These are phyloP conservation scores for Bolinopsis microptera DNA, from an alignment of 37 sponge, comb jelly and placozoan species.

Conservation along the genomic window DNA sequence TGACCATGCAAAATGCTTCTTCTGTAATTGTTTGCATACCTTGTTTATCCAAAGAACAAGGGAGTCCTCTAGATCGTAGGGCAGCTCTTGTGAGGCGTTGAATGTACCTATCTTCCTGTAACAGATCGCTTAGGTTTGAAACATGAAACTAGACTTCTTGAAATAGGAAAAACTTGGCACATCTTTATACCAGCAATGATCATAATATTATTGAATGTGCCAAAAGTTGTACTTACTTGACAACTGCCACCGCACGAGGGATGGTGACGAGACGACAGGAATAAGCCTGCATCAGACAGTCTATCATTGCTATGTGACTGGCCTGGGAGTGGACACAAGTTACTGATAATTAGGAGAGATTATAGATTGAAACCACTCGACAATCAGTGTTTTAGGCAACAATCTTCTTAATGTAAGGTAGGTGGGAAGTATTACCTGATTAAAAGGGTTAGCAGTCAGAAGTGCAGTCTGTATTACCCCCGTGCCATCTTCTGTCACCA, in stretches of 20 bases:
- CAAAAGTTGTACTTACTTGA: conserved; percentile 73
- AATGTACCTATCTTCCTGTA: conserved; percentile 66
- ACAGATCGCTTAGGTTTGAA: too few relatives aligned
- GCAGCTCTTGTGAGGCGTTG: conserved; percentile 75
- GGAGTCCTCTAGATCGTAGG: conserved; percentile 69
- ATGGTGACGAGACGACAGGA: conserved; percentile 67
- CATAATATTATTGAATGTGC: neutral
- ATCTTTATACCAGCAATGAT: too few relatives aligned
- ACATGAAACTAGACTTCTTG: too few relatives aligned
- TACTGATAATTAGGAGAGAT: neutral
- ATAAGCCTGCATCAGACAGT: conserved; percentile 76
- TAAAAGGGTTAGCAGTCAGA: conserved; percentile 70
- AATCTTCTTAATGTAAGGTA: too few relatives aligned
- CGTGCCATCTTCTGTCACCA: conserved; percentile 68
- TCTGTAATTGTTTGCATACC: too few relatives aligned
- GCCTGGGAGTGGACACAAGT: conserved; percentile 68
- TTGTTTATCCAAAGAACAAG: conserved; percentile 79
- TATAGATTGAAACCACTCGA: neutral
- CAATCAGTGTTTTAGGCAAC: too few relatives aligned
- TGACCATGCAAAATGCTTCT: too few relatives aligned
- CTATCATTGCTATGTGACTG: conserved; percentile 75
- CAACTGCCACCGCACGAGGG: conserved; percentile 69
- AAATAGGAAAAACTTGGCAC: too few relatives aligned
- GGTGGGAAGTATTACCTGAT: too few relatives aligned
- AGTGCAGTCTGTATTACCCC: conserved; percentile 70